Base-by-base conservation (phyloP, 2,888 invertebrate species). In the Dasysyrphus tricinctus region DNA sequence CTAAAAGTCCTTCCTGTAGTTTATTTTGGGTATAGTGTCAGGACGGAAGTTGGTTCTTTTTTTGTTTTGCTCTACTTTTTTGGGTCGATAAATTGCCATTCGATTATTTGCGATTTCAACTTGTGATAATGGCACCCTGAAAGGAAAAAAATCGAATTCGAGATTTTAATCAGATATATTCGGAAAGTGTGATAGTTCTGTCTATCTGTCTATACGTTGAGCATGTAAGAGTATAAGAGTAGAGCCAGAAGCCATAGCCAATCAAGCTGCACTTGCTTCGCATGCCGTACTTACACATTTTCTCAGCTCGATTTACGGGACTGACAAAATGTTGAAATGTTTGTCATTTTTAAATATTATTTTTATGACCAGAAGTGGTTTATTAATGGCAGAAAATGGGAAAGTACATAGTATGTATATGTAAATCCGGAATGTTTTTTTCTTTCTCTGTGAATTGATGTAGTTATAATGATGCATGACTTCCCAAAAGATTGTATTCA, bases 101-200 rank as follows among this genome's bases (percentile, higher is more conserved):
- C 61, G 61, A 61, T 61, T 61, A 61, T 61, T 61, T 61, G 61
- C 24, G 61, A 61, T 61, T 61, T 61, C 61, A 61, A 42, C 61
- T 42, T 42, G 24, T 14, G 61, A 61, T 61, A 61, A 61, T 61
- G 39, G 61, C 14, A 14, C 19, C 3, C 24, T 42, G 19, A 42
- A 61, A 61, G 24, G 42, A 24, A 37, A 42, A 39, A 37, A 11
- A 49, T 49, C 24, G 19, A 49, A 54, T n/a, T 54, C 32, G 54
- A 54, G 54, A 54, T 54, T 32, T 54, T 54, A 54, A 54, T 54
- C 54, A 54, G 29, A 54, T 54, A 54, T 54, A 32, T 54, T 54
- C 29, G 54, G 8, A 54, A 12, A 32, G 8, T 11, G 14, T 6
- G 32, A 54, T 32, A 14, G 14, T 54, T 8, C n/a, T 32, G n/a